Percentiles rank a stretch among this genome's conserved stretches.
Conservation (phyloP, 2,888 invertebrate species). For the Tiphia femorata region DNA sequence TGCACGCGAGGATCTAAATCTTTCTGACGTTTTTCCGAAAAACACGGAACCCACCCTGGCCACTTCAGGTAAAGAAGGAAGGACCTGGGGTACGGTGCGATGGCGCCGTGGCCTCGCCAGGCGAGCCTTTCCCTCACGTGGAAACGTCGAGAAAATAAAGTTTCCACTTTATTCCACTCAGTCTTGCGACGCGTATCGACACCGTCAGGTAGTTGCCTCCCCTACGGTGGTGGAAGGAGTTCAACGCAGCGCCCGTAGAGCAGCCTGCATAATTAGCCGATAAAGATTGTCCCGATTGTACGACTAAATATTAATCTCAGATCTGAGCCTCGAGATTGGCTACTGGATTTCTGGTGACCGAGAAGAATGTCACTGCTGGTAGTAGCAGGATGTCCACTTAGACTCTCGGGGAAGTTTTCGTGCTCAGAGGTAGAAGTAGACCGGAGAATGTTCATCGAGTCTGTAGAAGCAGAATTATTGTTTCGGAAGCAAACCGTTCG, state of each 20-base stretch:
- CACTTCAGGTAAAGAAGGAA: constrained; percentile 47
- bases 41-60: constrained; percentile 52
- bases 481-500: neutral
- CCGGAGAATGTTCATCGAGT: no score
- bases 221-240: no score
- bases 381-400: no score
- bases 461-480: no score
- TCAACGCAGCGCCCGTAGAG: constrained; percentile 28
- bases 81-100: constrained; percentile 8
- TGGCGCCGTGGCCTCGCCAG: no score
- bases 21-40: constrained; percentile 52
- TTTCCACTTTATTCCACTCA: constrained; percentile 54
- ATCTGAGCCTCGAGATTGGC: constrained; percentile 29
- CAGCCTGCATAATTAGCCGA: constrained; percentile 44
- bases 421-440: no score
- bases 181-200: constrained; percentile 31
- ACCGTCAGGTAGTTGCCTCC: constrained; percentile 34
- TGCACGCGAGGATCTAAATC: constrained; percentile 54
- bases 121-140: constrained; percentile 10
- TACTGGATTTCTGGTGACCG: constrained; percentile 37
- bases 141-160: constrained; percentile 52
- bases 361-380: no score
- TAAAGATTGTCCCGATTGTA: constrained; percentile 50
- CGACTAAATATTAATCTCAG: constrained; percentile 56
- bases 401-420: no score